Base-by-base conservation (phyloP, 2,113 vertebrate genomes). In the Chroicocephalus ridibundus region DNA sequence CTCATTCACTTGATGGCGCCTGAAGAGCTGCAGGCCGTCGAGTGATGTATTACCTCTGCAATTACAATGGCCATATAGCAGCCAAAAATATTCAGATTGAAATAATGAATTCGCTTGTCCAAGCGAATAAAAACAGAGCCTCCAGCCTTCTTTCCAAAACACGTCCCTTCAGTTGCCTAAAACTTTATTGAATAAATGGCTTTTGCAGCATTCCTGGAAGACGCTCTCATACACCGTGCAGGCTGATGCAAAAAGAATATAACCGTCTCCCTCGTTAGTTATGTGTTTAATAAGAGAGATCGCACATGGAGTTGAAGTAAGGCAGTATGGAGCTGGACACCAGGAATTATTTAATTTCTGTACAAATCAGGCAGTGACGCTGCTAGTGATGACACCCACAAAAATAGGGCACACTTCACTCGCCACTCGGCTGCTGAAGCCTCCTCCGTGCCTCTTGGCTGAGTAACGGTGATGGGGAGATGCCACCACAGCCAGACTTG, bases 131-230 rank as follows among this genome's bases (percentile, higher is more conserved):
- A 72, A 94, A 10, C 80, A 91, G 61, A 40, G 16, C 38, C 44
- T 93, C 31, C 11, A 57, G 89, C 61, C 34, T 82, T 84, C 88
- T 66, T 82, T 94, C 80, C 72, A 86, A 88, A 94, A 57, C 36
- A 29, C 13, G 15, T 68, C 74, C 57, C 74, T 91, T 78, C 69
- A 36, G 47, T 6, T 94, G 80, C 49, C 44, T 84, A 32, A 76
- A 75, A 72, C 40, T 78, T 91, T 32, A 75, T 6, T 78, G 70
- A 72, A 76, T 79, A 87, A 96, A 80, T 82, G 81, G 29, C 34
- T 87, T 94, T 94, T 87, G 57, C 58, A 77, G 81, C 44, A 38
- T 90, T 89, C 40, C 40, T 95, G 82, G 76, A 44, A 93, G 88
- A 52, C 75, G 58, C n/a, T 58, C 32, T 93, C 70, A 29, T 32